phyloP scores from a whole-genome alignment of 2,888 invertebrate genomes.

The Calliphora vomitoria region DNA sequence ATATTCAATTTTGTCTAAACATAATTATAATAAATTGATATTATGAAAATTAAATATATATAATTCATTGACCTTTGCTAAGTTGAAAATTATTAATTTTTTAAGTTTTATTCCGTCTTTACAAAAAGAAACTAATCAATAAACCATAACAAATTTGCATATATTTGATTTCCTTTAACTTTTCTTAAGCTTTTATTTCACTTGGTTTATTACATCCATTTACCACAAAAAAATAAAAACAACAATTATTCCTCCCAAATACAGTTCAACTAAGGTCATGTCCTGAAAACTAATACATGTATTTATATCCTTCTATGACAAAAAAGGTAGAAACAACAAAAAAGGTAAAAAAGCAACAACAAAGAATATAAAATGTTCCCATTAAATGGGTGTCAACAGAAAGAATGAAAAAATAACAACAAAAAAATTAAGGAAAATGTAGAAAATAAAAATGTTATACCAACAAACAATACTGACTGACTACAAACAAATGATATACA shows the following conservation, averaged over 20 bases:
- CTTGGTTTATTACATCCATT: conserved; percentile 27
- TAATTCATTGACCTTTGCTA: no score
- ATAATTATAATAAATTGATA: no score
- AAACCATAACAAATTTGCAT: neutral
- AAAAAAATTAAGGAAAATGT: neutral
- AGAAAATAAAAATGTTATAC: neutral
- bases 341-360: neutral
- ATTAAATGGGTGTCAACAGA: conserved; percentile 17
- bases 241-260: conserved; percentile 24
- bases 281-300: conserved; percentile 31
- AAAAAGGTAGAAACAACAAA: neutral
- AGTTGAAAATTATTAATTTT: no score
- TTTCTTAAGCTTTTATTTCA: neutral
- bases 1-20: no score
- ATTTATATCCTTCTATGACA: neutral
- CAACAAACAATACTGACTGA: neutral
- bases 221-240: conserved; percentile 27
- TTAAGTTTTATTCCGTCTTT: no score
- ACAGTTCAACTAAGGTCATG: conserved; percentile 55
- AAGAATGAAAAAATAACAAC: neutral
- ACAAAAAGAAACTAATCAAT: conserved; percentile 12
- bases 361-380: neutral
- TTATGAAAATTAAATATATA: no score
- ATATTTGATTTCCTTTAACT: neutral
- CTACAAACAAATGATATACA: neutral